Evolutionary conservation across 2,888 invertebrate genomes (phyloP).

Genomic region (Laspeyria flexula): DNA sequence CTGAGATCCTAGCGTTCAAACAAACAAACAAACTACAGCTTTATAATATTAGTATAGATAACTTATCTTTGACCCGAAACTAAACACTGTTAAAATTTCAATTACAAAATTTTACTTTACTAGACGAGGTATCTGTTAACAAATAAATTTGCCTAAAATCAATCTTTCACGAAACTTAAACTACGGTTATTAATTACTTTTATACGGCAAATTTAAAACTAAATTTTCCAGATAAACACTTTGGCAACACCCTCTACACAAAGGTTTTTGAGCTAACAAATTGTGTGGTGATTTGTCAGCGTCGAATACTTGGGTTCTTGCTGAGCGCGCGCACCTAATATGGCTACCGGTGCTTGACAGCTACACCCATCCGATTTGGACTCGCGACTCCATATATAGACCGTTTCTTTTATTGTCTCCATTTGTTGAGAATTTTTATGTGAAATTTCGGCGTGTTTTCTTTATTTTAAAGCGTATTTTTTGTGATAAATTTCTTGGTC

Average conservation of each 20-base stretch:
- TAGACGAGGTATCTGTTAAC: no score
- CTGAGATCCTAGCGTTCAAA: no score
- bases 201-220: no score
- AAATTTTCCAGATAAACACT: no score
- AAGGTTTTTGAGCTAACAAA: constrained; percentile 68
- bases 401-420: constrained; percentile 68
- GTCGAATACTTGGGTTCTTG: constrained; percentile 72
- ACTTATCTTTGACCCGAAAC: no score
- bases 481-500: constrained; percentile 27
- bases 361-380: constrained; percentile 60
- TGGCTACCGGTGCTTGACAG: constrained; percentile 67
- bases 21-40: no score
- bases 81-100: no score
- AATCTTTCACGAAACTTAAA: no score
- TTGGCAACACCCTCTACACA: constrained; percentile 53
- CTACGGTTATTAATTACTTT: no score
- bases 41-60: no score
- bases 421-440: constrained; percentile 54
- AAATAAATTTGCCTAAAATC: no score
- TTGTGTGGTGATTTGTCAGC: constrained; percentile 82
- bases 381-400: constrained; percentile 60
- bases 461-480: constrained; percentile 35
- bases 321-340: constrained; percentile 70
- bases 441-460: constrained; percentile 49
- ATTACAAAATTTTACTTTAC: no score